Conservation (phyloP, 2,888 invertebrate species). For the Lepidonotus clava region DNA sequence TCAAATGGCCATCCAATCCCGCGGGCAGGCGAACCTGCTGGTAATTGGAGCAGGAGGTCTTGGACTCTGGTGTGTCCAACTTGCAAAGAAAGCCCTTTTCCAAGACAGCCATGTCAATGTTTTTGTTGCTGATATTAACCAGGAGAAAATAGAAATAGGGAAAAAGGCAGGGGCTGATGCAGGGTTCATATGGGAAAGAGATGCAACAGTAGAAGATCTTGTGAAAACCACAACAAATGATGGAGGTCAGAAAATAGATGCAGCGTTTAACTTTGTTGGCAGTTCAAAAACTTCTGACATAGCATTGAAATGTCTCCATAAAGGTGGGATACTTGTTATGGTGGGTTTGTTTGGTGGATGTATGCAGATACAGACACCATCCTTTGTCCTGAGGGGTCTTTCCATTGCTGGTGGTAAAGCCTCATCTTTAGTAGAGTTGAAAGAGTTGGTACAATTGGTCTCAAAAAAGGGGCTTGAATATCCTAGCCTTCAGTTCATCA, state of each 20-base stretch:
- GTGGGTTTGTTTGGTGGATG: background rate
- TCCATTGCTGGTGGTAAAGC: background rate
- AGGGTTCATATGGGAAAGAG: background rate
- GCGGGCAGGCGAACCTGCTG: background rate
- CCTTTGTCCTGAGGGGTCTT: background rate
- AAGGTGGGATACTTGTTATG: background rate
- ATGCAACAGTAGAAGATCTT: background rate
- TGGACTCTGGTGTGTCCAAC: background rate
- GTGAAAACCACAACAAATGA: background rate
- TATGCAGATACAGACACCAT: background rate
- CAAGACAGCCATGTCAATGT: background rate
- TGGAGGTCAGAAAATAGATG: background rate
- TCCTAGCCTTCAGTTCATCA: background rate
- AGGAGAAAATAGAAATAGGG: background rate
- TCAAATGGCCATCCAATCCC: background rate
- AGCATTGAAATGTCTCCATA: background rate
- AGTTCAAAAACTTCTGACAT: background rate
- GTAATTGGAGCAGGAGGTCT: slow-evolving; percentile 2
- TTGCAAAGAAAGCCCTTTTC: slow-evolving; percentile 11
- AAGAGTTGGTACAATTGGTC: background rate
- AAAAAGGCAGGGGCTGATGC: background rate
- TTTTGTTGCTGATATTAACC: background rate
- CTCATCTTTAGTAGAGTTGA: background rate
- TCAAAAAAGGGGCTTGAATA: background rate
- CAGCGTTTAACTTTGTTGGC: background rate